phyloP scores from a whole-genome alignment of 2,797 vertebrate genomes.

The Avahi laniger region DNA sequence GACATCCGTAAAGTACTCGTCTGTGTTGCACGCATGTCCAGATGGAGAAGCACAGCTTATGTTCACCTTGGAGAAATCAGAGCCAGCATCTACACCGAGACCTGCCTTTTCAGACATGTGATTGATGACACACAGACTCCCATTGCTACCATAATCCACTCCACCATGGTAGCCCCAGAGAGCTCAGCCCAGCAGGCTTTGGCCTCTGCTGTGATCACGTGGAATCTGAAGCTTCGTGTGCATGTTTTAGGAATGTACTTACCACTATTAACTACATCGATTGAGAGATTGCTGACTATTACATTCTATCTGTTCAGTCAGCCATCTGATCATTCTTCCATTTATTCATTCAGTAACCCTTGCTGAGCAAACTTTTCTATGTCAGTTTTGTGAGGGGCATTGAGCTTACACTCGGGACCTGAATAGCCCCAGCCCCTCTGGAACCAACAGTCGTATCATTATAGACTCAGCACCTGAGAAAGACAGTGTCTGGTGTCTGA shows the following conservation, averaged over 20 bases:
- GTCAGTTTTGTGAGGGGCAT: background rate
- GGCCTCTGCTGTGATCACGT: background rate
- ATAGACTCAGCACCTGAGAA: background rate
- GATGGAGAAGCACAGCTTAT: background rate
- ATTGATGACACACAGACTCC: accelerated
- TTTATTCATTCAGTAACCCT: background rate
- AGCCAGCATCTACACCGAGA: background rate
- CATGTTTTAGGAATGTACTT: background rate
- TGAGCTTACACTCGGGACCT: no score
- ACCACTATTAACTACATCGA: no score
- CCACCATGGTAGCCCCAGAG: background rate
- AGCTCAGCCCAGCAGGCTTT: background rate
- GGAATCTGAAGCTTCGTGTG: background rate
- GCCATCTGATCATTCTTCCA: background rate
- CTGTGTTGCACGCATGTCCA: no score
- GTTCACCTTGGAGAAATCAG: background rate
- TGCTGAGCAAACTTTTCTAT: background rate
- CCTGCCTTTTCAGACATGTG: accelerated
- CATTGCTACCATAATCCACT: background rate
- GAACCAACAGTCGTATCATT: background rate
- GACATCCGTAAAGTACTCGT: background rate
- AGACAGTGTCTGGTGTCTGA: background rate
- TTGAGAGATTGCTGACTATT: background rate
- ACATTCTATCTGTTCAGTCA: background rate
- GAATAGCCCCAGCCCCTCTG: background rate